A percentile compares a stretch with the other conserved stretches of the same genome.
phyloP scores from a whole-genome alignment of 2,113 vertebrate species.

The Hylia prasina region DNA sequence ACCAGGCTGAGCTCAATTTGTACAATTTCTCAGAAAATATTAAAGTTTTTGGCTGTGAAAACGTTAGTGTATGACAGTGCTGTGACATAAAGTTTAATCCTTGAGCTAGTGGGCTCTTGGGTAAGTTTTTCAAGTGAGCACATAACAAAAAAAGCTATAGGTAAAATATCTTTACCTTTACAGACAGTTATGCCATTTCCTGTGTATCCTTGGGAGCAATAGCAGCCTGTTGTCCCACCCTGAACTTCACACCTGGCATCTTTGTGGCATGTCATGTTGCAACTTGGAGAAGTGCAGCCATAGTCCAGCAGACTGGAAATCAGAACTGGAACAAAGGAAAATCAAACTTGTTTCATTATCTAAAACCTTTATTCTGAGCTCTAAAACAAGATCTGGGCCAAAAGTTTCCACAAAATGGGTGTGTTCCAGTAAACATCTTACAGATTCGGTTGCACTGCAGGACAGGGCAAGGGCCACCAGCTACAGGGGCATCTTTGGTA shows the following conservation, averaged over 20 bases:
- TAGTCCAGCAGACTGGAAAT: slow-evolving; percentile 71
- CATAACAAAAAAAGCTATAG: not conserved
- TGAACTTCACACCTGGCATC: slow-evolving; percentile 73
- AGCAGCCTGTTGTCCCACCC: slow-evolving; percentile 69
- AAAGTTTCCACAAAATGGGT: not conserved
- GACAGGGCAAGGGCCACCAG: not conserved
- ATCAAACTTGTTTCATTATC: not conserved
- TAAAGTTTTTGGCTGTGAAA: not conserved
- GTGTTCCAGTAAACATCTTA: not conserved
- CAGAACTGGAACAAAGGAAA: slow-evolving; percentile 63
- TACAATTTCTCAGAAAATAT: not conserved
- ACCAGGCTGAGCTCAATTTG: not conserved
- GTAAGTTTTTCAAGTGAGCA: not conserved
- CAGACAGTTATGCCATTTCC: slow-evolving; percentile 73
- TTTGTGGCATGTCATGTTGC: slow-evolving; percentile 69
- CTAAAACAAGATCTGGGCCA: not conserved
- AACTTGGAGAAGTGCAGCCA: slow-evolving; percentile 53
- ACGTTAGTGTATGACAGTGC: too few relatives aligned
- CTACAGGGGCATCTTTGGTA: not conserved
- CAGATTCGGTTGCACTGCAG: not conserved
- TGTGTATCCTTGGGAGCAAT: slow-evolving; percentile 72
- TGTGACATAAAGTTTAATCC: not conserved
- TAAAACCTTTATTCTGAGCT: not conserved
- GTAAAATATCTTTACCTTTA: slow-evolving; percentile 60
- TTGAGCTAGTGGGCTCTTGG: not conserved